A percentile compares a stretch with the other conserved stretches of the same genome.
These are phyloP conservation scores for Euglossa dilemma DNA, from an alignment of 1,140 invertebrate genomes.

Conservation along the genomic window DNA sequence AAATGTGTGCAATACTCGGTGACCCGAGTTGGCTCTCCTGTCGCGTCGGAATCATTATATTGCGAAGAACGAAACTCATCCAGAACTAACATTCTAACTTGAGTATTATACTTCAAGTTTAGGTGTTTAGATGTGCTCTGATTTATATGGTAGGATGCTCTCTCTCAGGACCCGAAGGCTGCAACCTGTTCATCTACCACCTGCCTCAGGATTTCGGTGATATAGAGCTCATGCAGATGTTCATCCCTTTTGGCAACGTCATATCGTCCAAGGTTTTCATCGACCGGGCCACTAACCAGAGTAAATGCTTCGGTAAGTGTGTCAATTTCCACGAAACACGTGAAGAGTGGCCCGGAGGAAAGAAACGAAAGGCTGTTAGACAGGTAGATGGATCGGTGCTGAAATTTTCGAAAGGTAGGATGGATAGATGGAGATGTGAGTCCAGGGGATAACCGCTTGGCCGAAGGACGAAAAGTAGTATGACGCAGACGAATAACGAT, in stretches of 20 bases:
- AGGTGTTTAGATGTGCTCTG: slow-evolving; percentile 83
- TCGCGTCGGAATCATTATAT: slow-evolving; percentile 60
- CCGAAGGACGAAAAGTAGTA: not conserved
- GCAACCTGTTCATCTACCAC: slow-evolving; percentile 99
- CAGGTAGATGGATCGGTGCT: not conserved
- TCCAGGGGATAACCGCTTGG: not conserved
- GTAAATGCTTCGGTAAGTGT: slow-evolving; percentile 99
- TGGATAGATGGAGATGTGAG: not conserved
- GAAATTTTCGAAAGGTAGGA: slow-evolving; percentile 44
- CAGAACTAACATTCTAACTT: slow-evolving; percentile 80
- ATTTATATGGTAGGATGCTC: slow-evolving; percentile 92
- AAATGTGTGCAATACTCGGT: slow-evolving; percentile 22
- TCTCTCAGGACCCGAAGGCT: slow-evolving; percentile 98
- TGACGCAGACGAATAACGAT: not conserved
- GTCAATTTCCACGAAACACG: slow-evolving; percentile 34
- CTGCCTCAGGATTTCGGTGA: slow-evolving; percentile 99
- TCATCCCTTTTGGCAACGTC: slow-evolving; percentile 99
- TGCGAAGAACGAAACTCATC: slow-evolving; percentile 73
- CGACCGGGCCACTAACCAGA: slow-evolving; percentile 99
- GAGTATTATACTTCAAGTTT: slow-evolving; percentile 83
- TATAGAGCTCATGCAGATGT: slow-evolving; percentile 99
- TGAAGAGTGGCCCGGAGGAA: slow-evolving; percentile 18
- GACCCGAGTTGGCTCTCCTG: slow-evolving; percentile 38
- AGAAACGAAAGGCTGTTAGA: not conserved
- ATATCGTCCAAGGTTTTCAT: slow-evolving; percentile 99